Evolutionary conservation across 2,797 vertebrate genomes (phyloP).

Genomic region (Enteromius anoplus): DNA sequence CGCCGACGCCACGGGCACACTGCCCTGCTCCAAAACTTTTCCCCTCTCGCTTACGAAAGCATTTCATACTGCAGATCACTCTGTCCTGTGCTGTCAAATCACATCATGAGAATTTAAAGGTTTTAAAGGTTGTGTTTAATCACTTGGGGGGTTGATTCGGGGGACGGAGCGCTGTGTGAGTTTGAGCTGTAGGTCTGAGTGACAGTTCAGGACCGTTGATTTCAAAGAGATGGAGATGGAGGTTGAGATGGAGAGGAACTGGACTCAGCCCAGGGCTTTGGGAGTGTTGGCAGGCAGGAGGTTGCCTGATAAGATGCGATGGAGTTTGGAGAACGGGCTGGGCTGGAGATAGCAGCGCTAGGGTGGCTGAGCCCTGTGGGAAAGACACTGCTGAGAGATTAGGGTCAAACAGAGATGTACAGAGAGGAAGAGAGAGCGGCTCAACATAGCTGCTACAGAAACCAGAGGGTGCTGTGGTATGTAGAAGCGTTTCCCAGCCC

Average conservation of each 20-base stretch:
- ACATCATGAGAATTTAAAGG: conserved; percentile 11
- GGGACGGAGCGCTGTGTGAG: not conserved
- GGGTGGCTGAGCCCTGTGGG: conserved; percentile 49
- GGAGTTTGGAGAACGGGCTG: conserved; percentile 47
- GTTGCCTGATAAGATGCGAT: conserved; percentile 53
- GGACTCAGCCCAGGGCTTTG: conserved; percentile 41
- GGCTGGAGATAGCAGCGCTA: conserved; percentile 47
- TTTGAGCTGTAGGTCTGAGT: conserved; percentile 25
- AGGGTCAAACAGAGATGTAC: conserved; percentile 41
- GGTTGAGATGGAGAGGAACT: conserved; percentile 35
- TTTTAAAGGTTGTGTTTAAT: conserved; percentile 36
- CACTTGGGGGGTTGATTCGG: not conserved
- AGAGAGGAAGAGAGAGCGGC: conserved; percentile 49
- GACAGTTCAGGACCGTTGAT: conserved; percentile 39
- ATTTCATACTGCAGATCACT: conserved; percentile 30
- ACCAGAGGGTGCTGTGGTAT: conserved; percentile 60
- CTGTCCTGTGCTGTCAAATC: conserved; percentile 15
- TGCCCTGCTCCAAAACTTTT: conserved; percentile 49
- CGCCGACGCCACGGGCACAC: conserved; percentile 38
- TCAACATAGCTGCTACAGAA: conserved; percentile 26
- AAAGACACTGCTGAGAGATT: conserved; percentile 48
- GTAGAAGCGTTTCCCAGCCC: conserved; percentile 17
- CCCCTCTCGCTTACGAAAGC: conserved; percentile 28
- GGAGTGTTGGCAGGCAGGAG: conserved; percentile 48
- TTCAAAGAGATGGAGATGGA: conserved; percentile 32